Conservation (phyloP, 2,113 vertebrate species). For the Mellivora capensis region DNA sequence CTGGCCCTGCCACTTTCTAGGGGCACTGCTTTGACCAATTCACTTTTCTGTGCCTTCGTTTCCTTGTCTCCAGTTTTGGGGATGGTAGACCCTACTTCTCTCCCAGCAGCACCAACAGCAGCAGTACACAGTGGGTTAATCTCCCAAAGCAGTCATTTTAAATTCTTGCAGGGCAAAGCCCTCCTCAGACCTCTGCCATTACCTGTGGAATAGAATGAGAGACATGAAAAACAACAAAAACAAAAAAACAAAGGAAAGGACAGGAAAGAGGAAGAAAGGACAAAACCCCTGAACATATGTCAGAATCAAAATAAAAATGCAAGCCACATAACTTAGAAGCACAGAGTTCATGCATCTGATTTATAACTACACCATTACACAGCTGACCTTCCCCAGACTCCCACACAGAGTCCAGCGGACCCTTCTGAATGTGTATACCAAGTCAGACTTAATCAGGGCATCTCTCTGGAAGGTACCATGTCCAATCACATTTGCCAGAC, state of each 20-base stretch:
- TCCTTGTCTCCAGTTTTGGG: not conserved
- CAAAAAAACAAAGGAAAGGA: not conserved
- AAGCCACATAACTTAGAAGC: not conserved
- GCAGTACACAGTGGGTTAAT: not conserved
- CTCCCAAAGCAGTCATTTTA: not conserved
- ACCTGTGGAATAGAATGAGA: not conserved
- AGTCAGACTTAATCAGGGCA: not conserved
- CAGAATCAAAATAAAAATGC: not conserved
- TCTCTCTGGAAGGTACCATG: constrained; percentile 40
- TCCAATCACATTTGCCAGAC: not conserved
- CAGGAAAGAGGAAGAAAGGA: not conserved
- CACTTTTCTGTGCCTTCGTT: not conserved
- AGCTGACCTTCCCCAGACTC: not conserved
- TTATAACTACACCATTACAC: not conserved
- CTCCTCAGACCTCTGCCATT: not conserved
- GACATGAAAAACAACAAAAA: not conserved
- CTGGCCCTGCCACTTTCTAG: not conserved
- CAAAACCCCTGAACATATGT: not conserved
- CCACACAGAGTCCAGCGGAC: not conserved
- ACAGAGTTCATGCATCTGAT: not conserved
- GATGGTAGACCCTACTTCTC: not conserved
- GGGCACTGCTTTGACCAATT: too few species aligned
- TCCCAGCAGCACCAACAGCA: not conserved
- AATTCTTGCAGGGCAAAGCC: not conserved
- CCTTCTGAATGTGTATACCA: not conserved